Base-by-base conservation (phyloP, 2,888 invertebrate species). In the Cheilosia pagana region DNA sequence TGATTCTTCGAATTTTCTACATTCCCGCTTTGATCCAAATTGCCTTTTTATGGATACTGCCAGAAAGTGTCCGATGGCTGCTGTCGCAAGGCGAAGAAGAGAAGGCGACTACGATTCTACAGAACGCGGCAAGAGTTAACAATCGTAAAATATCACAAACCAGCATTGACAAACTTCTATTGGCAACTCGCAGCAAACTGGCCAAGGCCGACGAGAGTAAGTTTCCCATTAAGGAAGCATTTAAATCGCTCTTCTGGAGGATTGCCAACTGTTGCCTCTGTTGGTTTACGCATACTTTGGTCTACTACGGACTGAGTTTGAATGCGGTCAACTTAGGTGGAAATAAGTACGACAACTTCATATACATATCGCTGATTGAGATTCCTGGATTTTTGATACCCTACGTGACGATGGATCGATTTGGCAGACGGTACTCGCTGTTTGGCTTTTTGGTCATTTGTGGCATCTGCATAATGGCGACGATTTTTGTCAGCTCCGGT, bases 231-330 rank as follows among this genome's bases (percentile, higher is more conserved):
- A 88, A 89, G 5, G 88, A 89, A 31, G 90, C 91, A 0, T 91
- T 91, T 48, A 87, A 83, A n/a, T 88, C 87, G 60, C 86, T 92
- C 19, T 88, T 90, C 59, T 90, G 90, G 89, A 89, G 92, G 48
- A 90, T 92, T 68, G 79, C 93, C 1, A 94, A 94, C 63, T 95
- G 96, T 87, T 95, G 95, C n/a, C 94, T 96, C 87, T 96, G 96
- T 92, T 96, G 96, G 96, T 94, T 96, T 16, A 95, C 96, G 0
- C 95, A 95, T 88, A 95, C 95, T 0, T 94, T 96, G 86, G 94
- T 96, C 21, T 97, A 96, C 90, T 96, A 96, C 88, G 97, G 97
- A 0, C 91, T 97, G 45, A 96, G 96, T 0, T 93, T 97, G 68
- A 96, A 96, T 91, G 95, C 96, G 0, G 96, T 96, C 2, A 93